phyloP scores from a whole-genome alignment of 2,797 vertebrate genomes.

The Amniataba percoides region DNA sequence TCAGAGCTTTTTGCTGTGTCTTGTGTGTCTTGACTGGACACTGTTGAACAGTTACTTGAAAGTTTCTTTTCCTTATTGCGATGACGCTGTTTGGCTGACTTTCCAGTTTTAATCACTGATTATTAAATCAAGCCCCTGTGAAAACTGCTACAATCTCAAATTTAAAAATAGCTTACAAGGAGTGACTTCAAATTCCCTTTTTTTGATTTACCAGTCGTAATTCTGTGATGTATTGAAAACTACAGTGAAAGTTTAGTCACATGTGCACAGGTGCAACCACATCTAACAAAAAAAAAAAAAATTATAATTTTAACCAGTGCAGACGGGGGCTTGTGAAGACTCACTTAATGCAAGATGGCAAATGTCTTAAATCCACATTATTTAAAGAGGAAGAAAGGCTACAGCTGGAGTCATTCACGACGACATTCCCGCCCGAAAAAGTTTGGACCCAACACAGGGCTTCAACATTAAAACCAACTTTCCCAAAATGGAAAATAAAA shows the following conservation, averaged over 20 bases:
- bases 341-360: not conserved
- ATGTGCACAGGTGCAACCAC: constrained; percentile 44
- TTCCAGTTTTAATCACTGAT: constrained; percentile 24
- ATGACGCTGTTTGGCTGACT: constrained; percentile 35
- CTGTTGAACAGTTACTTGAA: constrained; percentile 21
- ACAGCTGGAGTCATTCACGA: constrained; percentile 23
- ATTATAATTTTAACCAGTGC: constrained; percentile 22
- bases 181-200: constrained; percentile 44
- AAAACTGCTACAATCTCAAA: constrained; percentile 40
- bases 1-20: constrained; percentile 4
- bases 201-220: not conserved
- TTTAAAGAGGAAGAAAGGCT: constrained; percentile 3
- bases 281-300: not conserved
- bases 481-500: constrained; percentile 79
- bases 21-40: constrained; percentile 4
- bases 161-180: not conserved
- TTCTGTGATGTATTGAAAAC: constrained; percentile 6
- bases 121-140: constrained; percentile 5
- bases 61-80: constrained; percentile 49
- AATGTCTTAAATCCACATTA: constrained; percentile 23
- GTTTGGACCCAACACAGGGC: constrained; percentile 70
- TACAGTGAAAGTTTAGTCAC: constrained; percentile 34
- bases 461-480: constrained; percentile 69
- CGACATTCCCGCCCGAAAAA: constrained; percentile 17
- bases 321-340: constrained; percentile 6